Conservation (phyloP, 1,140 invertebrate species). For the Zaprionus africanus region DNA sequence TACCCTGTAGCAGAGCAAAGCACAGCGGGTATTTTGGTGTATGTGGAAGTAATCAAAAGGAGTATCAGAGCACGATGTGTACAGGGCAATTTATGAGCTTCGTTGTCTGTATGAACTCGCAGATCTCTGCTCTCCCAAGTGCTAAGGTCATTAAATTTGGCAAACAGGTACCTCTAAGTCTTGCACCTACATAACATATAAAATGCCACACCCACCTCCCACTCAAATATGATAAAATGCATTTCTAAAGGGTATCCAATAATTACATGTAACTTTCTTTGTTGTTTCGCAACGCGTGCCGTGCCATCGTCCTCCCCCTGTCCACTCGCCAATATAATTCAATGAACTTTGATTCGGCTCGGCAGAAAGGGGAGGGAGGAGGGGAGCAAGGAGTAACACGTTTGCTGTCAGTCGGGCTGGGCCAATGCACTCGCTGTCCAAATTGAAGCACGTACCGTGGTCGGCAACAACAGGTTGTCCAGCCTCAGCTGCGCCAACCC, state of each 20-base stretch:
- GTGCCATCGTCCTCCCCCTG: neutral
- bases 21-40: neutral
- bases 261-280: neutral
- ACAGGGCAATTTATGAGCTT: neutral
- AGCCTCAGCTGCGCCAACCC: neutral
- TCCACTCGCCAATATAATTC: slow-evolving; percentile 35
- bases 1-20: neutral
- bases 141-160: too few species aligned
- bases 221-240: neutral
- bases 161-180: too few species aligned
- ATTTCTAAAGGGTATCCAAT: neutral
- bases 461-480: slow-evolving; percentile 63
- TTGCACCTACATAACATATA: too few species aligned
- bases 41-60: neutral
- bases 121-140: too few species aligned
- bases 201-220: neutral
- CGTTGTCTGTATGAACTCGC: too few species aligned
- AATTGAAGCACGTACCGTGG: slow-evolving; percentile 53
- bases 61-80: neutral
- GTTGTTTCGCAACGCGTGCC: neutral
- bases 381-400: slow-evolving; percentile 31
- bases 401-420: slow-evolving; percentile 27
- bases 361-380: neutral
- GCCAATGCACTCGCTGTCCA: slow-evolving; percentile 49
- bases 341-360: slow-evolving; percentile 39